Conservation (phyloP, 2,113 vertebrate species). For the Martes martes region DNA sequence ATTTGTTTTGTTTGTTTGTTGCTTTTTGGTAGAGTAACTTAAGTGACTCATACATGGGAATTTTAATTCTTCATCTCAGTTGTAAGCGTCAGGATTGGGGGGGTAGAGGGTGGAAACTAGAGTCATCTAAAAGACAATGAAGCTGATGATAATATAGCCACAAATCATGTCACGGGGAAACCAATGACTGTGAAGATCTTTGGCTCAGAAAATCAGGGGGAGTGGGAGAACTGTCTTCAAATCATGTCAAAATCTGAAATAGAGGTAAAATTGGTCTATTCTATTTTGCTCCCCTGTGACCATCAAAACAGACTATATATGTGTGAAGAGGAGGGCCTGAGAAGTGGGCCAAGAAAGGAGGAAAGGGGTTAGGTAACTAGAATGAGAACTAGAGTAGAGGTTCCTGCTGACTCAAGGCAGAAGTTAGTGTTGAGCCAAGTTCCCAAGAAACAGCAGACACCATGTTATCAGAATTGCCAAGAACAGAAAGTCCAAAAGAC, state of each 20-base stretch:
- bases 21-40: not conserved
- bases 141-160: not conserved
- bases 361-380: not conserved
- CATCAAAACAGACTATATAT: not conserved
- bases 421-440: not conserved
- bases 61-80: not conserved
- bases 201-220: not conserved
- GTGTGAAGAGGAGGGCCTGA: not conserved
- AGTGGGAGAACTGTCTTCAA: not conserved
- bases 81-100: not conserved
- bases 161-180: not conserved
- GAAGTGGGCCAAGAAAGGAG: not conserved
- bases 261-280: not conserved
- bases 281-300: not conserved
- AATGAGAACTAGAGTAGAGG: not conserved
- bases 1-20: not conserved
- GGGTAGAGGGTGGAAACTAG: not conserved
- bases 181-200: not conserved
- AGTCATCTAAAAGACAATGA: not conserved
- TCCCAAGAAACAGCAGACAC: not conserved
- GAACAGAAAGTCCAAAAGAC: not conserved
- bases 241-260: not conserved
- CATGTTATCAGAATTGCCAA: not conserved
- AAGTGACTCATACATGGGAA: not conserved
- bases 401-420: not conserved